Conservation (phyloP, 2,888 invertebrate genomes). For the Lochmaea capreae region DNA sequence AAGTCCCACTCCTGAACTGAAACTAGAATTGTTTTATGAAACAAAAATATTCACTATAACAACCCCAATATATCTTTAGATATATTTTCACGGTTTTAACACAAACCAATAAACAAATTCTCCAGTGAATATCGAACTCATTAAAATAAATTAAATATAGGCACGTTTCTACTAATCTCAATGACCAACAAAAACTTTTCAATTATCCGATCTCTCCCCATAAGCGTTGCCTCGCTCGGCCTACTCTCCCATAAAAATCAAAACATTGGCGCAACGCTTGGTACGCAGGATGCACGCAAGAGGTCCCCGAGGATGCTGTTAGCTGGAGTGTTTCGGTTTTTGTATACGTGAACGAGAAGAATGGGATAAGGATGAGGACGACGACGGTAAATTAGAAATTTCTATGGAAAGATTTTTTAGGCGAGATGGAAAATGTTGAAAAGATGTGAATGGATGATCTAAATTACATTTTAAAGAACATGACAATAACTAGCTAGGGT, state of each 20-base stretch:
- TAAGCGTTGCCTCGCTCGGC: slow-evolving; percentile 53
- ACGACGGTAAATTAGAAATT: slow-evolving; percentile 9
- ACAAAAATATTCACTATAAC: neutral
- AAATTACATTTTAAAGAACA: neutral
- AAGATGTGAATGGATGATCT: neutral
- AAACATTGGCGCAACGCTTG: slow-evolving; percentile 59
- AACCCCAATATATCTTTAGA: neutral
- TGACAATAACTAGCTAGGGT: neutral
- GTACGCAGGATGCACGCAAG: slow-evolving; percentile 33
- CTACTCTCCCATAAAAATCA: slow-evolving; percentile 65
- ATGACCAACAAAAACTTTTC: slow-evolving; percentile 62
- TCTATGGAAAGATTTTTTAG: slow-evolving; percentile 17
- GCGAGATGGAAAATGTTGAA: slow-evolving; percentile 18
- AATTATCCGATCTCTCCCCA: slow-evolving; percentile 55
- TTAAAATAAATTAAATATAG: slow-evolving; percentile 61
- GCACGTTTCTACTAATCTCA: slow-evolving; percentile 62
- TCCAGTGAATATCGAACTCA: slow-evolving; percentile 52
- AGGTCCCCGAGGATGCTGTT: slow-evolving; percentile 36
- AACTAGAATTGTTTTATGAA: no score
- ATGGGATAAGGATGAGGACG: slow-evolving; percentile 1
- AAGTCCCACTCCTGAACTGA: no score
- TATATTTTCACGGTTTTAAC: slow-evolving; percentile 22
- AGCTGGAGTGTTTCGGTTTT: slow-evolving; percentile 29
- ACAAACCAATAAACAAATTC: slow-evolving; percentile 42
- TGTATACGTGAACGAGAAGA: slow-evolving; percentile 8